These are phyloP conservation scores for Pseudolaguvia tuberculata DNA, from an alignment of 2,113 vertebrate genomes.

Conservation along the genomic window DNA sequence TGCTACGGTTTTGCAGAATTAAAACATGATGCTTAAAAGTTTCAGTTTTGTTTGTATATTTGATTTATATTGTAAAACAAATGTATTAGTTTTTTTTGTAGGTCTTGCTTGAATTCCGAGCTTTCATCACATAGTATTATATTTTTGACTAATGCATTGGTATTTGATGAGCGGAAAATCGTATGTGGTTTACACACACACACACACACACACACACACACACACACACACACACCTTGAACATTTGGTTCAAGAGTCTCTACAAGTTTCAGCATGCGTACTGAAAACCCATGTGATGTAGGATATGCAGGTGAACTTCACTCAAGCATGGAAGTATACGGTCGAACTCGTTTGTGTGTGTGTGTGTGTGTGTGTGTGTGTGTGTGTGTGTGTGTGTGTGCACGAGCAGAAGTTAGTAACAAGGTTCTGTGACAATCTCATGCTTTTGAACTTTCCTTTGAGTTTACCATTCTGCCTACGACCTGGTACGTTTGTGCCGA, in stretches of 20 bases:
- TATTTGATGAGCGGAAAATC: not conserved
- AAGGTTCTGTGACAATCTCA: conserved; percentile 55
- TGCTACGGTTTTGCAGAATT: not conserved
- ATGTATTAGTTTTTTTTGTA: not conserved
- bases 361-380: conserved; percentile 38
- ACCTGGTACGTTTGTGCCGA: not conserved
- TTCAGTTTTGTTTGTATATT: not conserved
- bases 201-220: not conserved
- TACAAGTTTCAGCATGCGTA: conserved; percentile 8
- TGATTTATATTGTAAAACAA: not conserved
- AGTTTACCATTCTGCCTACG: conserved; percentile 45
- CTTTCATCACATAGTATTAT: not conserved
- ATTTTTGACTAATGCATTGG: not conserved
- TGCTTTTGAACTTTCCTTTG: conserved; percentile 52
- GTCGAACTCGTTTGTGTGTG: conserved; percentile 47
- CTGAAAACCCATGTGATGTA: conserved; percentile 39
- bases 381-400: not conserved
- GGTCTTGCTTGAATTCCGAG: not conserved
- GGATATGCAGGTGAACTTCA: conserved; percentile 38
- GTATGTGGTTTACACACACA: not conserved
- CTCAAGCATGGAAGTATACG: not conserved
- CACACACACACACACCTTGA: not conserved
- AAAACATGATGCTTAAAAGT: not conserved
- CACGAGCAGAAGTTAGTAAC: not conserved
- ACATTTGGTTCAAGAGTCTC: not conserved